These are phyloP conservation scores for Nycticebus coucang DNA, from an alignment of 2,113 vertebrate species.

Conservation along the genomic window DNA sequence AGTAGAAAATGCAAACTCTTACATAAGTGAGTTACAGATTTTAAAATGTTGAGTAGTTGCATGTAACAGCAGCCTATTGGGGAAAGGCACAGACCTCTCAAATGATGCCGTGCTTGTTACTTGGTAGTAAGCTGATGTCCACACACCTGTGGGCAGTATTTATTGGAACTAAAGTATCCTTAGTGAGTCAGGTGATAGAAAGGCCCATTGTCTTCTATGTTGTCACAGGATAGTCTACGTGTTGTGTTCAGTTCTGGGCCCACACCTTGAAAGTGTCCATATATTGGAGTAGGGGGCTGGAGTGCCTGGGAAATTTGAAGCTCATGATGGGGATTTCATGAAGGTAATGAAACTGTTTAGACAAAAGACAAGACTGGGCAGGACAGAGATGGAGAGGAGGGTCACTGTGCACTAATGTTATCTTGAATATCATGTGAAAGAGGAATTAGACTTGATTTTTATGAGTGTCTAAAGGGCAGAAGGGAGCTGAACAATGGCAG, in stretches of 20 bases:
- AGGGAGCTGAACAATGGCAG: neutral
- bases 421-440: neutral
- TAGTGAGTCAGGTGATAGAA: neutral
- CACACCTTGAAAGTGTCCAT: neutral
- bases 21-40: neutral
- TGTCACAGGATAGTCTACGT: neutral
- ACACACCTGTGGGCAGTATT: neutral
- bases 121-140: neutral
- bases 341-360: neutral
- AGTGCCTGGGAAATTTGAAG: neutral
- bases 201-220: neutral
- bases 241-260: neutral
- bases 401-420: neutral
- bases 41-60: neutral
- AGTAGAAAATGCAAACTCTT: slow-evolving; percentile 1
- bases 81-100: neutral
- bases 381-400: neutral
- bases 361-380: neutral
- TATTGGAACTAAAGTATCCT: neutral
- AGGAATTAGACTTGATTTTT: neutral
- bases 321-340: neutral
- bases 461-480: slow-evolving; percentile 2
- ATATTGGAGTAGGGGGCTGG: neutral
- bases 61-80: neutral
- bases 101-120: neutral